Percentiles rank a stretch among this genome's conserved stretches.
phyloP scores from a whole-genome alignment of 2,888 invertebrate genomes.

The Orgyia antiqua region DNA sequence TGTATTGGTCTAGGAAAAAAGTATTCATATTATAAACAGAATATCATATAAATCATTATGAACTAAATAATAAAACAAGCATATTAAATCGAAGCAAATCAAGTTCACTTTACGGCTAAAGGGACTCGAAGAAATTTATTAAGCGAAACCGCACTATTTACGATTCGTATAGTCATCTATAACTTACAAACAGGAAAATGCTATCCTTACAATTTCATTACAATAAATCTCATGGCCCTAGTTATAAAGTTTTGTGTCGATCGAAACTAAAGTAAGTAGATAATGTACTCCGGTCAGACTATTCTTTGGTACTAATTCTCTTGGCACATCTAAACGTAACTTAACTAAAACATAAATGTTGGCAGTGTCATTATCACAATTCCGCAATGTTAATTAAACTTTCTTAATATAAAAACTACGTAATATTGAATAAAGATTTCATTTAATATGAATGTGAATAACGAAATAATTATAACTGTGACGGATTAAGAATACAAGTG shows the following conservation, averaged over 20 bases:
- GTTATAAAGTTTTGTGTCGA: constrained; percentile 63
- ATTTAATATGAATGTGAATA: no score
- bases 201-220: constrained; percentile 64
- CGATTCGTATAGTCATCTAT: constrained; percentile 46
- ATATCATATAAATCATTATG: constrained; percentile 18
- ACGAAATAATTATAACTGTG: no score
- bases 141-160: constrained; percentile 50
- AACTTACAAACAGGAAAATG: constrained; percentile 57
- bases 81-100: constrained; percentile 30
- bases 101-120: constrained; percentile 33
- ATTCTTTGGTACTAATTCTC: no score
- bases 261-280: constrained; percentile 57
- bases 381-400: no score
- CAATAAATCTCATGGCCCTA: constrained; percentile 56
- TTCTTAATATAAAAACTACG: no score
- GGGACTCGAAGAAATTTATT: constrained; percentile 42
- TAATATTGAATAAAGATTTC: no score
- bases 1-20: no score
- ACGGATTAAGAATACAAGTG: no score
- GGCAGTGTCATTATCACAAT: no score
- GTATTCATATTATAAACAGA: neutral
- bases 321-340: no score
- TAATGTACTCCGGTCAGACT: constrained; percentile 50
- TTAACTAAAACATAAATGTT: no score
- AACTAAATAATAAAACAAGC: constrained; percentile 19